These are phyloP conservation scores for Scolopax rusticola DNA, from an alignment of 2,797 vertebrate genomes.

Conservation along the genomic window DNA sequence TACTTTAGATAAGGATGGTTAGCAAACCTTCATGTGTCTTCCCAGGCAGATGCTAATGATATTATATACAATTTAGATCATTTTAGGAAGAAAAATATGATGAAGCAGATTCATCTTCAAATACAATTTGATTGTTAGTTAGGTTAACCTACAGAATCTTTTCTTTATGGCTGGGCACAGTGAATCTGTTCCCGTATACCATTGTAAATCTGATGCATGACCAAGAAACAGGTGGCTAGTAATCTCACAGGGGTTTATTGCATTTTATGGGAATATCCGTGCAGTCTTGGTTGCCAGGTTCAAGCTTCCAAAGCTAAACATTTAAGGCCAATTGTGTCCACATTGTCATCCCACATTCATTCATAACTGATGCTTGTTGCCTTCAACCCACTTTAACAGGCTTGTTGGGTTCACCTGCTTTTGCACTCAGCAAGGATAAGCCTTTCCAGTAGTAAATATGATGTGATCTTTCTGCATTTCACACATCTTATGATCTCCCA, in stretches of 20 bases:
- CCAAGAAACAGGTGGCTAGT: background rate
- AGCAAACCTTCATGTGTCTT: background rate
- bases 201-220: background rate
- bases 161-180: background rate
- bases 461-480: background rate
- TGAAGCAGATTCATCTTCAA: background rate
- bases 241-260: background rate
- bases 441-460: background rate
- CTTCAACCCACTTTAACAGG: background rate
- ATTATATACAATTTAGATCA: background rate
- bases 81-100: background rate
- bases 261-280: background rate
- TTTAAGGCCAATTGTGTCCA: background rate
- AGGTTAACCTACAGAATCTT: background rate
- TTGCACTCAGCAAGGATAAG: background rate
- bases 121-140: background rate
- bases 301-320: background rate
- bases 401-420: background rate
- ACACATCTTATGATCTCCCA: background rate
- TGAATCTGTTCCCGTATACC: accelerated
- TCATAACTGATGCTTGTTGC: background rate
- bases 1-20: background rate
- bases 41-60: background rate
- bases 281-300: background rate
- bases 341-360: background rate